Base-by-base conservation (phyloP, 2,888 invertebrate genomes). In the Eilema sororculum region DNA sequence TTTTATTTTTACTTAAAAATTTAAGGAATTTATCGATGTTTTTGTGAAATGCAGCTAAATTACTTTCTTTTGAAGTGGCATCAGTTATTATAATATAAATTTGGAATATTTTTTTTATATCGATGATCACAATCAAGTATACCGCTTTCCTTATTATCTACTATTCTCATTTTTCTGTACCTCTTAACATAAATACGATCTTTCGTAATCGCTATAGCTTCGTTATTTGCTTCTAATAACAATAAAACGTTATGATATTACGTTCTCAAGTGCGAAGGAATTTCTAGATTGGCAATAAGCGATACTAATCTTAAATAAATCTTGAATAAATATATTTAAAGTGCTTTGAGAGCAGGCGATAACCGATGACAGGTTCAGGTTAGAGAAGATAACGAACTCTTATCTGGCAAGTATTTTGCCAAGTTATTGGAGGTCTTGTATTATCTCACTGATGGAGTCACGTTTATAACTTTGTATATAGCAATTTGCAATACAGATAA, bases 181-280 rank as follows among this genome's bases (percentile, higher is more conserved):
- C 16, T 41, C 10, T 41, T 41, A 37, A 65, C 56, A 61, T 58
- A 68, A 67, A 74, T 28, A 68, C 57, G 52, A 67, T 66, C 52
- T 24, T 10, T 60, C 52, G 12, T 22, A 41, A 62, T 58, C 41
- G n/a, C 41, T 5, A 28, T 68, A 70, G 66, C 22, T 37, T 28
- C 56, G 67, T 22, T 46, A 25, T 68, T n/a, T n/a, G 58, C 60
- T 41, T 22, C 30, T 61, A 71, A 79, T 75, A 78, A 69, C 56
- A 75, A 60, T 78, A 73, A 78, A 78, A 75, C 65, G 59, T 78
- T 67, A 78, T 65, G 76, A 68, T 71, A 69, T 64, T 63, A 64
- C 80, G 57, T 52, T 65, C 25, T 28, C 37, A 65, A n/a, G 58
- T 70, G n/a, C 65, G 22, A 59, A 74, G 46, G 46, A 46, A 46